Base-by-base conservation (phyloP, 2,888 invertebrate genomes). In the Axea sp. region DNA sequence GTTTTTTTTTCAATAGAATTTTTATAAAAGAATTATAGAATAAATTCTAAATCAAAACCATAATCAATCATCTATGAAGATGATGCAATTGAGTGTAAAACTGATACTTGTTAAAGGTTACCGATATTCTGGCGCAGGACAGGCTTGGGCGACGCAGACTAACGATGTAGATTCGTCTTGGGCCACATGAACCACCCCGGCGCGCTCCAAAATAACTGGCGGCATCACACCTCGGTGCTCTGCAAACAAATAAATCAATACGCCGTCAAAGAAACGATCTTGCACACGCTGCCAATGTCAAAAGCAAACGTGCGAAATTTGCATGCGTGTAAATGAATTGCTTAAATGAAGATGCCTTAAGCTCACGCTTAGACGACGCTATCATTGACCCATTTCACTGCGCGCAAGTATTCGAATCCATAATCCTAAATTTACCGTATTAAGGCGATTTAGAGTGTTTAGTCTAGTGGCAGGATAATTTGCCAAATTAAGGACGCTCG, bases 71-170 rank as follows among this genome's bases (percentile, higher is more conserved):
- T n/a, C n/a, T n/a, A n/a, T n/a, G n/a, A n/a, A n/a, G n/a, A n/a
- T n/a, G n/a, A n/a, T n/a, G n/a, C n/a, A n/a, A n/a, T n/a, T n/a
- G n/a, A n/a, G n/a, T n/a, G n/a, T n/a, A n/a, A n/a, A n/a, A n/a
- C n/a, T n/a, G n/a, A n/a, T n/a, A n/a, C n/a, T n/a, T n/a, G n/a
- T n/a, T n/a, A 11, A 62, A 5, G 12, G 15, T 89, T 89, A 94
- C 94, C 93, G 91, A 89, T 93, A 92, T 88, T 92, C 92, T n/a
- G 94, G 93, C 31, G 93, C 90, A 62, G 94, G 94, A 88, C 93
- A 93, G 59, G 93, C 94, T 84, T 92, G 93, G n/a, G 94, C 93
- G 35, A 94, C 91, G 88, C 95, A 95, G 72, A 94, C 90, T 76
- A 95, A 88, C 57, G 94, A 93, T 3, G 93, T 93, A 53, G 92